Evolutionary conservation across 2,888 invertebrate species (phyloP).

Genomic region (Gymnoscelis rufifasciata): DNA sequence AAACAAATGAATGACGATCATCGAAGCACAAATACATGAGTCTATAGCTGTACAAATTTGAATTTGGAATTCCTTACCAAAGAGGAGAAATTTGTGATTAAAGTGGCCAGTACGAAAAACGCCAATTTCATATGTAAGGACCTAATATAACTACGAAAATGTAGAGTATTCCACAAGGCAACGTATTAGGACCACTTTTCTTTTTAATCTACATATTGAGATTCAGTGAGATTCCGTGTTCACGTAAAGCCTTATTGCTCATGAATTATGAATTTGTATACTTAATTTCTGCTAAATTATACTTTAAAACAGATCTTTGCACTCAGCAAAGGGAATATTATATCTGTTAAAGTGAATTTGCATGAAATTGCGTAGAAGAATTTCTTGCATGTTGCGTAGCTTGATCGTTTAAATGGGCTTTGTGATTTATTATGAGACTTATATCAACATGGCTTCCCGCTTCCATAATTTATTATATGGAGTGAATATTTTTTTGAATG

Average conservation of each 20-base stretch:
- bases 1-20: too few relatives aligned
- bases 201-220: constrained; percentile 41
- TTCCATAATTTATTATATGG: constrained; percentile 6
- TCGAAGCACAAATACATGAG: too few relatives aligned
- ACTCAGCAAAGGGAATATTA: constrained; percentile 22
- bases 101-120: too few relatives aligned
- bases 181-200: constrained; percentile 12
- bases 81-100: too few relatives aligned
- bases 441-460: constrained; percentile 9
- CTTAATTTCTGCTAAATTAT: constrained; percentile 63
- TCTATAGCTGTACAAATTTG: too few relatives aligned
- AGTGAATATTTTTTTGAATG: constrained; percentile 9
- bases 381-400: constrained; percentile 31
- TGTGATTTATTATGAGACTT: constrained; percentile 28
- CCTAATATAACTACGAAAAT: constrained; percentile 21
- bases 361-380: constrained; percentile 49
- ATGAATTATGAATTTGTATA: constrained; percentile 57
- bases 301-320: constrained; percentile 50
- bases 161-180: constrained; percentile 30
- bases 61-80: too few relatives aligned
- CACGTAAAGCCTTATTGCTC: constrained; percentile 38
- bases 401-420: constrained; percentile 22
- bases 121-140: not conserved
- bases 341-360: constrained; percentile 44
- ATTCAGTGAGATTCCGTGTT: constrained; percentile 38